These are phyloP conservation scores for Clarias batrachus DNA, from an alignment of 2,113 vertebrate species.

Conservation along the genomic window DNA sequence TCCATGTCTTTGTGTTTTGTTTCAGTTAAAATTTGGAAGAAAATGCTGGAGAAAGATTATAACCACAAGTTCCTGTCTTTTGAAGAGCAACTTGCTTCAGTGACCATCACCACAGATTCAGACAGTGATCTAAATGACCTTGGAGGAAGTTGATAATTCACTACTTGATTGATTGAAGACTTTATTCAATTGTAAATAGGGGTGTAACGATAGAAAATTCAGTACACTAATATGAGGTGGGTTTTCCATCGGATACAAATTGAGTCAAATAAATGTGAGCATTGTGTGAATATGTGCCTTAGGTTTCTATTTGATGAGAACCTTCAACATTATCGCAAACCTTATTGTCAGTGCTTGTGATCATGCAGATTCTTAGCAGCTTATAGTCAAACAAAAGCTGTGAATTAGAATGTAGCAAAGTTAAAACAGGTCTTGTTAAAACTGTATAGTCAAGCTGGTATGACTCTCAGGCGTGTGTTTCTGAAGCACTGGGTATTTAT, in stretches of 20 bases:
- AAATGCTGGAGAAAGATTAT: constrained; percentile 70
- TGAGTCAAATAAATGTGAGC: background rate
- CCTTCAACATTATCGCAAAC: background rate
- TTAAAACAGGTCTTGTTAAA: background rate
- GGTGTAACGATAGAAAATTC: background rate
- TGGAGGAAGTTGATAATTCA: constrained; percentile 64
- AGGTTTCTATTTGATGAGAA: background rate
- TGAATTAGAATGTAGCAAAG: background rate
- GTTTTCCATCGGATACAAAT: background rate
- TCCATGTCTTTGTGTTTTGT: constrained; percentile 29
- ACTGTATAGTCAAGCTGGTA: background rate
- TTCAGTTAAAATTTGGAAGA: constrained; percentile 73
- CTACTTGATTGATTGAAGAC: background rate
- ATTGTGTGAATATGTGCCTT: background rate
- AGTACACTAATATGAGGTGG: background rate
- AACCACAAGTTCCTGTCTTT: constrained; percentile 66
- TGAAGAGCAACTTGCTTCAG: constrained; percentile 60
- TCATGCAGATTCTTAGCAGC: background rate
- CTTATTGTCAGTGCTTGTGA: background rate
- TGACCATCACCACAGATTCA: constrained; percentile 57
- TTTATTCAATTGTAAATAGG: background rate
- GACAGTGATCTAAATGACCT: constrained; percentile 55
- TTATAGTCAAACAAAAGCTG: background rate
- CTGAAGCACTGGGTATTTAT: background rate
- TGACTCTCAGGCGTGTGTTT: background rate